phyloP scores from a whole-genome alignment of 2,888 invertebrate species.

The Leucophenga maculata region DNA sequence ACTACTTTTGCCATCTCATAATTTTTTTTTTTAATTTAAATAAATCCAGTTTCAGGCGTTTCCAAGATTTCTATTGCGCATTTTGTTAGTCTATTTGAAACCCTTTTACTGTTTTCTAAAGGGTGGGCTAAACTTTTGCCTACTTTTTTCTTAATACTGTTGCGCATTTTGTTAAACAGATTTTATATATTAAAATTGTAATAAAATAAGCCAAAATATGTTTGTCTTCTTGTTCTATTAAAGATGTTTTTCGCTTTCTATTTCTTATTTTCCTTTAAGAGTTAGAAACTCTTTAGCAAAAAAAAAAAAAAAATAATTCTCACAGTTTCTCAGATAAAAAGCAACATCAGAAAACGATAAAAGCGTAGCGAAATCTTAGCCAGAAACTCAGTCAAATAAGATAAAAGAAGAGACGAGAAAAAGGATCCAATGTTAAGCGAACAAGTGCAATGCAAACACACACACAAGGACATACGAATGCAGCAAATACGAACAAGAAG shows the following conservation, averaged over 20 bases:
- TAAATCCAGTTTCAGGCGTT: background rate
- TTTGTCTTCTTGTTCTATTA: background rate
- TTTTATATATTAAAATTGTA: too few relatives aligned
- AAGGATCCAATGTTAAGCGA: slow-evolving; percentile 41
- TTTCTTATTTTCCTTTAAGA: background rate
- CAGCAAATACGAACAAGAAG: slow-evolving; percentile 1
- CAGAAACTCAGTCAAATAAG: slow-evolving; percentile 22
- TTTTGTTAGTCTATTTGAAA: background rate
- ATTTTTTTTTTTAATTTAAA: background rate
- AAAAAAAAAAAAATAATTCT: slow-evolving; percentile 32
- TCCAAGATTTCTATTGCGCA: background rate
- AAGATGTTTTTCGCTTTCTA: background rate
- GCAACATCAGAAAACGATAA: slow-evolving; percentile 59
- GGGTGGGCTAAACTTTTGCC: background rate
- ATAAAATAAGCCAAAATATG: too few relatives aligned
- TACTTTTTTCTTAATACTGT: background rate
- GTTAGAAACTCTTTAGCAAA: background rate
- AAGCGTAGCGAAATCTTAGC: slow-evolving; percentile 49
- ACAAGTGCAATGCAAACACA: slow-evolving; percentile 60
- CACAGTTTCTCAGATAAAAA: slow-evolving; percentile 52
- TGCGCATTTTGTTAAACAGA: background rate
- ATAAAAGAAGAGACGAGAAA: slow-evolving; percentile 21
- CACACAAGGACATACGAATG: slow-evolving; percentile 12
- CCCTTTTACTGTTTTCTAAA: background rate
- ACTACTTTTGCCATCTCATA: too few relatives aligned